Conservation (phyloP, 2,113 vertebrate species). For the Thinocorus orbignyianus region DNA sequence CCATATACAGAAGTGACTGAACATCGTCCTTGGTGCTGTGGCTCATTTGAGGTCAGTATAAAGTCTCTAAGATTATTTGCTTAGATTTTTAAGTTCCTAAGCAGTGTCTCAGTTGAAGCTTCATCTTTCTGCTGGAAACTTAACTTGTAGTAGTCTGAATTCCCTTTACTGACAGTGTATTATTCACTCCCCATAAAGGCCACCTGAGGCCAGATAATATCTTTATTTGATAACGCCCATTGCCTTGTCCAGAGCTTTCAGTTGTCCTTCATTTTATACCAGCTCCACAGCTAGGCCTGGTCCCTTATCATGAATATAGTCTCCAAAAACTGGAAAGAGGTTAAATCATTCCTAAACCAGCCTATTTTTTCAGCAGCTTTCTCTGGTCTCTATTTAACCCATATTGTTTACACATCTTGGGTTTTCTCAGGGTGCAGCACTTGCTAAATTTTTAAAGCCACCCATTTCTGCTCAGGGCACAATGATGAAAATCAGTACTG, state of each 20-base stretch:
- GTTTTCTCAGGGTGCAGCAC: neutral
- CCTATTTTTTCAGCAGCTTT: neutral
- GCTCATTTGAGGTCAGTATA: neutral
- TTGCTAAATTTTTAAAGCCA: neutral
- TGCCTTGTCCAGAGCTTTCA: neutral
- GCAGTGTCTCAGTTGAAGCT: neutral
- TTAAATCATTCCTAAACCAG: neutral
- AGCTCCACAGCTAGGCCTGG: neutral
- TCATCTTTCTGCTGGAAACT: neutral
- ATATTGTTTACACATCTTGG: neutral
- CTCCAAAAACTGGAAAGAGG: neutral
- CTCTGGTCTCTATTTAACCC: neutral
- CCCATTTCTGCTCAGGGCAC: neutral
- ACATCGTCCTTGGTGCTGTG: neutral
- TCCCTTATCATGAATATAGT: neutral
- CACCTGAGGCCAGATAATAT: neutral
- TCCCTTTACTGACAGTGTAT: neutral
- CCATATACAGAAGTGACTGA: conserved; percentile 32
- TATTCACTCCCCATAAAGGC: neutral
- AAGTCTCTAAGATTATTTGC: neutral
- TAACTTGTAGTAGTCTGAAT: neutral
- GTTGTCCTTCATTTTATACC: neutral
- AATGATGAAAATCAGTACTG: neutral
- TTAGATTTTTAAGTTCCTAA: neutral
- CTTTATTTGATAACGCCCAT: neutral